Evolutionary conservation across 2,797 vertebrate genomes (phyloP).

Genomic region (Sebastes vulpes): DNA sequence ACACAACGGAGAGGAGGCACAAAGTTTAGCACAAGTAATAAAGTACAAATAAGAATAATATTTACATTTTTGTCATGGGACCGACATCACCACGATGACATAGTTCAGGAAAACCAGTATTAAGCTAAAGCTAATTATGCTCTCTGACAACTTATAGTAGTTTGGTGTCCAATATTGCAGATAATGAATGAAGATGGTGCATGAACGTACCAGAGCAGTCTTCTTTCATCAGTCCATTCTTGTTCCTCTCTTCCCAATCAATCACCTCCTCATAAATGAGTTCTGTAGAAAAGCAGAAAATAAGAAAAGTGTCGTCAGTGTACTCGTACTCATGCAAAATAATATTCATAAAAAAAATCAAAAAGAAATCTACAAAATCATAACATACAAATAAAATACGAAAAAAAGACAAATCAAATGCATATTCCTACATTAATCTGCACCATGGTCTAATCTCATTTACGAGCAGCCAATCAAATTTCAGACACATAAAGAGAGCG

Average conservation of each 20-base stretch:
- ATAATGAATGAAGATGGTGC: background rate
- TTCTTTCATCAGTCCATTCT: conserved; percentile 96
- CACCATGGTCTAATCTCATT: too few relatives aligned
- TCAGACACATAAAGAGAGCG: too few relatives aligned
- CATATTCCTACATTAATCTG: too few relatives aligned
- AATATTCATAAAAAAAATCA: background rate
- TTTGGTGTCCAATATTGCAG: background rate
- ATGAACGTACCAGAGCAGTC: conserved; percentile 90
- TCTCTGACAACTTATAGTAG: background rate
- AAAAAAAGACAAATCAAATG: too few relatives aligned
- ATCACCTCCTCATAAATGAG: conserved; percentile 98
- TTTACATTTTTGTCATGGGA: background rate
- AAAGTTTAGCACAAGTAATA: background rate
- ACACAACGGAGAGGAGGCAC: background rate
- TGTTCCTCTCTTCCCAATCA: conserved; percentile 98
- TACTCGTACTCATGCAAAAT: background rate
- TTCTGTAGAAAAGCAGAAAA: conserved; percentile 79
- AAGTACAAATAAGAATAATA: background rate
- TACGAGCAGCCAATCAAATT: too few relatives aligned
- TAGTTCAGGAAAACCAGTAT: background rate
- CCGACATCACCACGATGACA: background rate
- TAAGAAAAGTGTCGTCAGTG: background rate
- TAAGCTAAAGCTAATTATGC: background rate
- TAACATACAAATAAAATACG: too few relatives aligned
- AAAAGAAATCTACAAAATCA: too few relatives aligned